Evolutionary conservation across 2,113 vertebrate genomes (phyloP).

Genomic region (Urocynchramus pylzowi): DNA sequence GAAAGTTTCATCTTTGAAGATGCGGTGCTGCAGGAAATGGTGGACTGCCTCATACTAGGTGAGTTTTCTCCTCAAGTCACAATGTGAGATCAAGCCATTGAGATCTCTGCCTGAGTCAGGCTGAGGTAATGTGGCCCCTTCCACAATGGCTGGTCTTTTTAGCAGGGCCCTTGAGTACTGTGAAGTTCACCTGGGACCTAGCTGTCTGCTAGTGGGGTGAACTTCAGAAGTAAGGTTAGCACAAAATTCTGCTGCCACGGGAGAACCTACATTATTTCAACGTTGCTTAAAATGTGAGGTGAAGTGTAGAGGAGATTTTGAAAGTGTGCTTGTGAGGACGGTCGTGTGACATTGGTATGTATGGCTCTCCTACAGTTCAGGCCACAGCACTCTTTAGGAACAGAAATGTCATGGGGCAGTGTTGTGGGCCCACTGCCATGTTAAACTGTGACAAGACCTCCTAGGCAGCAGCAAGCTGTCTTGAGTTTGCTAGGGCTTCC

Average conservation of each 20-base stretch:
- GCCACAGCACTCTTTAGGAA: neutral
- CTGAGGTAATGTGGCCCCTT: neutral
- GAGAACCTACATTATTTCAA: accelerated
- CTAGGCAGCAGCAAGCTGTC: neutral
- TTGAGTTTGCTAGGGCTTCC: neutral
- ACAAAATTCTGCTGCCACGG: neutral
- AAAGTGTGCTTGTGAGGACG: neutral
- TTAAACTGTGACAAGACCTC: neutral
- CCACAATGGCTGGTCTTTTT: neutral
- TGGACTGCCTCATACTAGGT: neutral
- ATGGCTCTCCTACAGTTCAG: neutral
- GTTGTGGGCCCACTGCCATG: accelerated
- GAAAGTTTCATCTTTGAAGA: neutral
- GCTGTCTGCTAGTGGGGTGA: neutral
- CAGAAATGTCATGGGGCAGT: neutral
- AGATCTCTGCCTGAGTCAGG: neutral
- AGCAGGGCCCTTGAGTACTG: neutral
- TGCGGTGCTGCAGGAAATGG: neutral
- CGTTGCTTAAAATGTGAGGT: neutral
- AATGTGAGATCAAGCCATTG: neutral
- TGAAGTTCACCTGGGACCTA: neutral
- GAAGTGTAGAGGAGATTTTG: neutral
- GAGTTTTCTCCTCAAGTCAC: neutral
- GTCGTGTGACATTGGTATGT: accelerated
- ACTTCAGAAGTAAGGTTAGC: neutral